Conservation (phyloP, 1,140 invertebrate genomes). For the Drosophila virilis region DNA sequence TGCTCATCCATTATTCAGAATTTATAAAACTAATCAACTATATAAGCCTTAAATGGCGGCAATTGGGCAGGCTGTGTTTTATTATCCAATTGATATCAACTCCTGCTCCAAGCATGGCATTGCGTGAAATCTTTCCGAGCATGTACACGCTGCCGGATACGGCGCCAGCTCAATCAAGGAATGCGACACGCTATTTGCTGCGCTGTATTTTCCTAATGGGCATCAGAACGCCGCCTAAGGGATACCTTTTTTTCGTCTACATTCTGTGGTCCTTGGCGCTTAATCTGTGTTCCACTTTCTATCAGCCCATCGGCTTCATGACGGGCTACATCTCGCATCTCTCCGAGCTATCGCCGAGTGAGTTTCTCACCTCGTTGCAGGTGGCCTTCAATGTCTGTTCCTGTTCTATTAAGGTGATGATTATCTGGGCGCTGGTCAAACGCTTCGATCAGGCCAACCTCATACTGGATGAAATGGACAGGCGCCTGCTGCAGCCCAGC, state of each 20-base stretch:
- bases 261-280: constrained; percentile 57
- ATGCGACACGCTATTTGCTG: constrained; percentile 58
- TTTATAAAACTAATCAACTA: background rate
- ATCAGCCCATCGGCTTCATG: constrained; percentile 66
- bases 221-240: constrained; percentile 47
- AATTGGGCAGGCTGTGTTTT: background rate
- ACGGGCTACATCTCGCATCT: constrained; percentile 60
- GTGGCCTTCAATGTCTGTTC: constrained; percentile 70
- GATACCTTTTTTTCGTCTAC: constrained; percentile 49
- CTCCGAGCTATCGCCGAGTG: constrained; percentile 60
- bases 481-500: constrained; percentile 20
- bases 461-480: constrained; percentile 65
- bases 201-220: constrained; percentile 68
- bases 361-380: constrained; percentile 69
- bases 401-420: constrained; percentile 65
- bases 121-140: constrained; percentile 51
- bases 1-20: constrained; percentile 2
- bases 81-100: background rate
- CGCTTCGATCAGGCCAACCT: constrained; percentile 56
- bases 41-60: constrained; percentile 4
- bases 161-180: constrained; percentile 41
- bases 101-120: constrained; percentile 20
- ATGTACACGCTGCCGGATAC: constrained; percentile 42
- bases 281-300: constrained; percentile 63
- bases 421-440: constrained; percentile 58